Base-by-base conservation (phyloP, 2,888 invertebrate genomes). In the Cabera pusaria region DNA sequence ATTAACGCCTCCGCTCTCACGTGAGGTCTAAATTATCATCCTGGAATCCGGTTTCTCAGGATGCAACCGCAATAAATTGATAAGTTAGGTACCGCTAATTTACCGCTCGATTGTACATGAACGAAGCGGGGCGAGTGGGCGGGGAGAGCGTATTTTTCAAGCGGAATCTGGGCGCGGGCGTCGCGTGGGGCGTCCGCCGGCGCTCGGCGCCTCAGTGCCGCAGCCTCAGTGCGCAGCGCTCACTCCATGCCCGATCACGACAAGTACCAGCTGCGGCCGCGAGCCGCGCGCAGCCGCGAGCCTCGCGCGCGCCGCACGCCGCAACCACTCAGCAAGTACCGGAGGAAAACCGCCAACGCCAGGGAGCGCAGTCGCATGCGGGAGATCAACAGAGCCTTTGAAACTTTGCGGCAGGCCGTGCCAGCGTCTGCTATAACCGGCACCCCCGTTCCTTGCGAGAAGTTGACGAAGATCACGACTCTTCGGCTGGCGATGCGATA, bases 361-460 rank as follows among this genome's bases (percentile, higher is more conserved):
- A 83, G 97, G 14, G 97, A 97, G 66, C 80, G 97, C 16, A 94
- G 93, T 52, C 91, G 97, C 36, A 97, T 97, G 97, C 90, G 95
- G 27, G 97, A 97, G 72, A 97, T 97, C 57, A 97, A 97, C 82
- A 91, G 92, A 43, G 97, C 97, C 0, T 97, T 97, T 77, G 97
- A 97, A 69, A 91, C 93, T 1, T 87, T 97, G 4, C 90, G 96
- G 10, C 90, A 91, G 6, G 95, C 94, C 10, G 93, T 97, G 5
- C 97, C 97, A 3, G 86, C 87, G 0, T 72, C 90, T 6, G 90
- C 90, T 43, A 80, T 85, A 58, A 89, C 90, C 3, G 90, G 91
- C 29, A 69, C 78, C 0, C 80, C 86, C 0, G 74, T 84, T 1
- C 83, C 94, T 20, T 93, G 93, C 71, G 95, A 96, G 70, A 96